Evolutionary conservation across 2,888 invertebrate genomes (phyloP).

Genomic region (Magallana nippona): DNA sequence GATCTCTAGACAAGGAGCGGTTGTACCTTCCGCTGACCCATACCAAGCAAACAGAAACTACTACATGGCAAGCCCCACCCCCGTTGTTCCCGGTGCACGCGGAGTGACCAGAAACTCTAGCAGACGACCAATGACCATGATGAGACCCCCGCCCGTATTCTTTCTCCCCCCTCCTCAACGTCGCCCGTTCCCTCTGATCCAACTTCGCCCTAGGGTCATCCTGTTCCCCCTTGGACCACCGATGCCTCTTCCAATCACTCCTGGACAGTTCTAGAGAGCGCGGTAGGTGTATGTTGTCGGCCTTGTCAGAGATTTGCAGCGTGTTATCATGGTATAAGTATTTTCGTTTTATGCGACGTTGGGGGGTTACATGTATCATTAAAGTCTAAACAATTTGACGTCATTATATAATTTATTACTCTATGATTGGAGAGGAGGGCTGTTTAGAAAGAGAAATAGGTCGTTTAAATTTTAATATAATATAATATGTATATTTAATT

Average conservation of each 20-base stretch:
- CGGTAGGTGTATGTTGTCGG: background rate
- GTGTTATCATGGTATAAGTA: no score
- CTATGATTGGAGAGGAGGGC: no score
- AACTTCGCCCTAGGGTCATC: background rate
- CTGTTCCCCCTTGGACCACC: background rate
- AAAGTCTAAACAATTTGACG: no score
- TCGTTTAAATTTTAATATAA: no score
- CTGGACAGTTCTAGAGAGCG: background rate
- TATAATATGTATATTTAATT: no score
- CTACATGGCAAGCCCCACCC: background rate
- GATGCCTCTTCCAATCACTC: background rate
- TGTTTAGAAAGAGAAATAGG: no score
- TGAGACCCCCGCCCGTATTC: conserved; percentile 7
- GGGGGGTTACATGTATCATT: no score
- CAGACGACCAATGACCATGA: background rate
- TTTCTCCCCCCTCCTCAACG: background rate
- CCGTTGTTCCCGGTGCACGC: background rate
- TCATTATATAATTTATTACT: no score
- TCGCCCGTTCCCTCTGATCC: background rate
- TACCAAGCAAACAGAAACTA: background rate
- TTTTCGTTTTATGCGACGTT: background rate
- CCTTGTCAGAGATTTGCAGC: no score
- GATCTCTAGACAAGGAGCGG: background rate
- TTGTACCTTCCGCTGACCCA: background rate
- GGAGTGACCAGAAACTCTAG: background rate